Conservation (phyloP, 2,797 vertebrate species). For the Lacerta agilis region DNA sequence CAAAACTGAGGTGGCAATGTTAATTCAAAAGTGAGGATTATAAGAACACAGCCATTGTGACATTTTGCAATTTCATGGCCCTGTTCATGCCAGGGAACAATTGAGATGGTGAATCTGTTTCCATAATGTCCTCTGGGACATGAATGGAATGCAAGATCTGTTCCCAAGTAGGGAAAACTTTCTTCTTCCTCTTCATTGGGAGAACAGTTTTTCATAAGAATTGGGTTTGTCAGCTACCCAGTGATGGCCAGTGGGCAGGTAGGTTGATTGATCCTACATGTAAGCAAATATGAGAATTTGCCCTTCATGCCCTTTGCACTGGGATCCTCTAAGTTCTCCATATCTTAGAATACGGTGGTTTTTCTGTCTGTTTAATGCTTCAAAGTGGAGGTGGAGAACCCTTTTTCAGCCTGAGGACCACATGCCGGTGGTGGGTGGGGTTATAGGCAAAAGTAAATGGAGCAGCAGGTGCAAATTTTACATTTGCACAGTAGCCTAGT, state of each 20-base stretch:
- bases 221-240: background rate
- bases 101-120: background rate
- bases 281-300: background rate
- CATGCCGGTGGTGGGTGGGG: no score
- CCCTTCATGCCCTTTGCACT: background rate
- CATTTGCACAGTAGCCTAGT: no score
- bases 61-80: background rate
- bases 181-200: background rate
- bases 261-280: no score
- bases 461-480: no score
- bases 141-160: background rate
- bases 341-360: no score
- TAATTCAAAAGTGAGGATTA: background rate
- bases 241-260: background rate
- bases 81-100: background rate
- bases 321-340: background rate
- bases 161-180: background rate
- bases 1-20: background rate
- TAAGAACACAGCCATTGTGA: background rate
- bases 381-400: background rate
- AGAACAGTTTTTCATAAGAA: background rate
- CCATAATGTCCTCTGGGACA: background rate
- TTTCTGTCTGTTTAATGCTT: background rate
- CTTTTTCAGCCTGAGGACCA: no score
- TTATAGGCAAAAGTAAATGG: no score